Evolutionary conservation across 2,113 vertebrate genomes (phyloP).

Genomic region (Dermatemys mawii): DNA sequence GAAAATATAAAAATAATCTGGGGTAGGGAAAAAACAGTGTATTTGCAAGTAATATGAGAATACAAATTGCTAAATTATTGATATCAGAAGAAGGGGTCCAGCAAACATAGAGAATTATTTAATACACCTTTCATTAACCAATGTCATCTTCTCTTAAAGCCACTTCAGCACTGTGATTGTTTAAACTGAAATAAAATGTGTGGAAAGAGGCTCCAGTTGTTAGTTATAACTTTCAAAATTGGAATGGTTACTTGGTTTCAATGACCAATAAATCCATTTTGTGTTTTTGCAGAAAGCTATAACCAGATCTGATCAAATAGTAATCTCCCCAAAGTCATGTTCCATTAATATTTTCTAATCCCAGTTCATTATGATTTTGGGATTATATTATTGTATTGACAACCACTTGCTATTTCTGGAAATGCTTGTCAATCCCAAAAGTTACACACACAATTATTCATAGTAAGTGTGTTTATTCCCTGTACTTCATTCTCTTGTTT

Average conservation of each 20-base stretch:
- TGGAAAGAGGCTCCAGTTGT: not conserved
- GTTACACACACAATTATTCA: not conserved
- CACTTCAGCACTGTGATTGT: not conserved
- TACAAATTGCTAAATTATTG: not conserved
- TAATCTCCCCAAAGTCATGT: not conserved
- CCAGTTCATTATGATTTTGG: not conserved
- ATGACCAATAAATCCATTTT: not conserved
- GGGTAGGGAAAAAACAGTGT: not conserved
- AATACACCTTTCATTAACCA: not conserved
- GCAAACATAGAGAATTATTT: not conserved
- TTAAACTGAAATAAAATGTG: not conserved
- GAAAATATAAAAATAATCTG: not conserved
- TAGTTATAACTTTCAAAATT: not conserved
- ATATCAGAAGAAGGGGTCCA: rapidly evolving
- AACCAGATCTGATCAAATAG: not conserved
- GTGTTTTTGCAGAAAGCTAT: not conserved
- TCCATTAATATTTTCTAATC: not conserved
- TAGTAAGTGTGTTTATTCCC: not conserved
- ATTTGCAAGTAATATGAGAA: not conserved
- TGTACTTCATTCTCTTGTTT: not conserved
- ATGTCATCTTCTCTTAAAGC: not conserved
- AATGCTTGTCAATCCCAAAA: not conserved
- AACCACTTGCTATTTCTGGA: not conserved
- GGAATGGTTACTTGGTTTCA: not conserved
- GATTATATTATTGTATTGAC: not conserved